Base-by-base conservation (phyloP, 2,888 invertebrate genomes). In the Exocentrus adspersus region DNA sequence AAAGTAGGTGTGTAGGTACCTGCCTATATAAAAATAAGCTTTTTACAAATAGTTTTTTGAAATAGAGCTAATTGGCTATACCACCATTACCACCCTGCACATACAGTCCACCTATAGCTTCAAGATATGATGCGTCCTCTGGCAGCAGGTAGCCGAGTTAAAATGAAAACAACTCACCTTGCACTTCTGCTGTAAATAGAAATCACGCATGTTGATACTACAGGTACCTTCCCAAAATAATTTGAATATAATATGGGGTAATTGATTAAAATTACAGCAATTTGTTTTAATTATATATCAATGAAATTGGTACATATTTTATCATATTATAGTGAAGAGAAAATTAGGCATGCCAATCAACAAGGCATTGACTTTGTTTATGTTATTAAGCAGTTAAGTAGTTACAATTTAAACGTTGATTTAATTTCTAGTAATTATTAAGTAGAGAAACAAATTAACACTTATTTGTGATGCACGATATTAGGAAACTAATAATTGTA, bases 231-330 rank as follows among this genome's bases (percentile, higher is more conserved):
- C 59, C 14, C 21, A 32, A 28, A 63, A 54, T 62, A 52, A 62
- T 66, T 64, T 62, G 62, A 61, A 66, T 66, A 68, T 71, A 72
- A 71, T 72, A 70, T 60, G 56, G 62, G 60, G 65, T 80, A 81
- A 81, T 81, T 81, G 80, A 78, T 79, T 77, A 77, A 81, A 81
- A 81, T 82, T 82, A 81, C 78, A 76, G 79, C 79, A 79, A 81
- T 81, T 81, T 80, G 76, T 77, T 79, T 79, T 81, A 81, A 81
- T 81, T 80, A 79, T 78, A 78, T 63, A 66, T 57, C 70, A 78
- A 77, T 74, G 75, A 75, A 77, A 79, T 79, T 78, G 77, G 75
- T 75, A 75, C 72, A 73, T 72, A 78, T 78, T 79, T 80, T 76
- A 79, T 79, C 78, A 77, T 76, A 78, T 73, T 78, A 67, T 63